phyloP scores from a whole-genome alignment of 1,140 invertebrate genomes.

The Coenobita brevimanus region DNA sequence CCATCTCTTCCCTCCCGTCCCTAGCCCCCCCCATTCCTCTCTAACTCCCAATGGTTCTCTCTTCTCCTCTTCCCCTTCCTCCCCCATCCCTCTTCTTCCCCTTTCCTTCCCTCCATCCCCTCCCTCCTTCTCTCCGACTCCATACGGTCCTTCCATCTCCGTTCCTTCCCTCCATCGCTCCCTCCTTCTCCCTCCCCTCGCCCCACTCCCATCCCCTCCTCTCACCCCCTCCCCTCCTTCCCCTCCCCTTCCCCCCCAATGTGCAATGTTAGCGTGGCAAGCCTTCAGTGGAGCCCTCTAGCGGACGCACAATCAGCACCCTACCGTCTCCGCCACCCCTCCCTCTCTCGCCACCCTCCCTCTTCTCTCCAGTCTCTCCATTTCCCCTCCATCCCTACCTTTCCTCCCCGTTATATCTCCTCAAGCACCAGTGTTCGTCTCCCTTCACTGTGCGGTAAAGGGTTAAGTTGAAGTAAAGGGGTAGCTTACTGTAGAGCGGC shows the following conservation, averaged over 20 bases:
- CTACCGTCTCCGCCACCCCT: neutral
- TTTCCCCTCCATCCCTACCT: neutral
- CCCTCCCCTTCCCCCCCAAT: neutral
- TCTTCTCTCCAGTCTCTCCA: neutral
- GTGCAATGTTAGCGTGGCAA: neutral
- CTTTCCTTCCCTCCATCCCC: neutral
- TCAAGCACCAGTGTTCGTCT: neutral
- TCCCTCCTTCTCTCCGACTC: neutral
- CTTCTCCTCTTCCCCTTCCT: neutral
- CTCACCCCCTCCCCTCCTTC: neutral
- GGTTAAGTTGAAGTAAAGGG: too few relatives aligned
- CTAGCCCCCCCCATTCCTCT: too few relatives aligned
- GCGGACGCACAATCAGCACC: neutral
- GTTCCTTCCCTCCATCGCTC: neutral
- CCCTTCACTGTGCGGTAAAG: neutral
- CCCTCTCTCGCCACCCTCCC: neutral
- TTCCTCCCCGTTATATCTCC: neutral
- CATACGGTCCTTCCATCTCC: neutral
- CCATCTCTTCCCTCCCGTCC: too few relatives aligned
- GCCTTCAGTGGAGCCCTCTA: neutral
- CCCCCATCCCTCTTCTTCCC: neutral
- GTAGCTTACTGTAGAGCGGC: neutral
- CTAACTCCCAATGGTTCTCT: too few relatives aligned
- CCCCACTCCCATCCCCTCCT: neutral
- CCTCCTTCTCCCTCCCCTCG: neutral